phyloP scores from a whole-genome alignment of 2,113 vertebrate species.

The Heterotilapia buettikoferi region DNA sequence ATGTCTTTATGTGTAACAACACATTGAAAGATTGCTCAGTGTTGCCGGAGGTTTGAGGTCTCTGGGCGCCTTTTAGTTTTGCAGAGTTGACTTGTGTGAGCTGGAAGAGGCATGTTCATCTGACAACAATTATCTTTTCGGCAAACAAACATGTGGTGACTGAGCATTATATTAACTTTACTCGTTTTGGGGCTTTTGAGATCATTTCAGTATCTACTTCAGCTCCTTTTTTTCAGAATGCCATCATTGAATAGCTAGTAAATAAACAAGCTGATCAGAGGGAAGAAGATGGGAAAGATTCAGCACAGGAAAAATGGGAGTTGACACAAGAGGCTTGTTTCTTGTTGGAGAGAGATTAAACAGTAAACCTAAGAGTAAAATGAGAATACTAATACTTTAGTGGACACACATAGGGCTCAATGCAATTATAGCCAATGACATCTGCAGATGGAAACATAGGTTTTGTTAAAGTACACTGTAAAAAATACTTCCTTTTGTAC shows the following conservation, averaged over 20 bases:
- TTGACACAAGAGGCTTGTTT: not conserved
- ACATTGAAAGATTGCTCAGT: slow-evolving; percentile 10
- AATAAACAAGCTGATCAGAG: slow-evolving; percentile 24
- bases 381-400: not conserved
- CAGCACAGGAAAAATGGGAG: not conserved
- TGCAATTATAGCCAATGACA: not conserved
- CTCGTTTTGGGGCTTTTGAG: not conserved
- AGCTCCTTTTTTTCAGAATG: not conserved
- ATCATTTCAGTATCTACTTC: not conserved
- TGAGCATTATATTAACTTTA: slow-evolving; percentile 49
- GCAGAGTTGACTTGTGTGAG: slow-evolving; percentile 20
- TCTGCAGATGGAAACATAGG: not conserved
- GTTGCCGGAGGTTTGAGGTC: slow-evolving; percentile 15
- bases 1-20: slow-evolving; percentile 22
- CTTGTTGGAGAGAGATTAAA: not conserved
- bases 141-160: slow-evolving; percentile 53
- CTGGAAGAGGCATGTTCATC: slow-evolving; percentile 37
- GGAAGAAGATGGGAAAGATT: not conserved
- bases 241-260: slow-evolving; percentile 1
- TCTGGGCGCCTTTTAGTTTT: not conserved
- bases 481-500: not conserved
- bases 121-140: slow-evolving; percentile 54
- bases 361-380: not conserved
- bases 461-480: not conserved
- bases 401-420: not conserved